Conservation (phyloP, 2,888 invertebrate genomes). For the Orthonevra nobilis region DNA sequence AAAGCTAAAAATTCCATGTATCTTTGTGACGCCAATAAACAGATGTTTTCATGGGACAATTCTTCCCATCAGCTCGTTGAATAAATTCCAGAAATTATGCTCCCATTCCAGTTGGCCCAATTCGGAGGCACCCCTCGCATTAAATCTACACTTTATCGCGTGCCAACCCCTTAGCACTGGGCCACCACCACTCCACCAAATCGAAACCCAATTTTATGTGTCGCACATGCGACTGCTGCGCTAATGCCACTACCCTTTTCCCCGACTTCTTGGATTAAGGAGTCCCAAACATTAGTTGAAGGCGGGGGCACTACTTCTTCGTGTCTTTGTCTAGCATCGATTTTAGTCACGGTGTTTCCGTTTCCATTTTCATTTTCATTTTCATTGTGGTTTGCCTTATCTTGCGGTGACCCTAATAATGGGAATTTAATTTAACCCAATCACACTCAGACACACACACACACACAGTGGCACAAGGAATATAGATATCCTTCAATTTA, state of each 20-base stretch:
- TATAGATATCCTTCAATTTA: slow-evolving; percentile 57
- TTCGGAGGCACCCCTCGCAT: slow-evolving; percentile 17
- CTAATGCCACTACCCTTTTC: slow-evolving; percentile 19
- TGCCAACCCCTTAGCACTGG: background rate
- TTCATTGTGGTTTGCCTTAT: slow-evolving; percentile 7
- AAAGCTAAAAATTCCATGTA: too few relatives aligned
- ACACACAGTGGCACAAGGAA: background rate
- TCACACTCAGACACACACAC: slow-evolving; percentile 21
- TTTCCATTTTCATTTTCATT: slow-evolving; percentile 5
- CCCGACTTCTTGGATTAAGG: slow-evolving; percentile 20
- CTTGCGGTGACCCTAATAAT: slow-evolving; percentile 63
- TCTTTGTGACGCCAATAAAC: too few relatives aligned
- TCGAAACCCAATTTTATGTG: slow-evolving; percentile 51
- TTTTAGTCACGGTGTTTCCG: slow-evolving; percentile 33
- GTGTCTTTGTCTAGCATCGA: slow-evolving; percentile 43
- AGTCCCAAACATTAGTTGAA: slow-evolving; percentile 15
- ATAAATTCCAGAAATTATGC: slow-evolving; percentile 35
- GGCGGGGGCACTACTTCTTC: slow-evolving; percentile 27
- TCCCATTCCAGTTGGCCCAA: slow-evolving; percentile 16
- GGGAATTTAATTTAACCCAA: slow-evolving; percentile 62
- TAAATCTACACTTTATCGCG: slow-evolving; percentile 56
- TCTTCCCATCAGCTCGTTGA: slow-evolving; percentile 8
- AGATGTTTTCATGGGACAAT: slow-evolving; percentile 12
- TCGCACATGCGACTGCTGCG: slow-evolving; percentile 48
- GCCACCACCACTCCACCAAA: background rate